These are phyloP conservation scores for Epinotia bilunana DNA, from an alignment of 2,888 invertebrate genomes.

Conservation along the genomic window DNA sequence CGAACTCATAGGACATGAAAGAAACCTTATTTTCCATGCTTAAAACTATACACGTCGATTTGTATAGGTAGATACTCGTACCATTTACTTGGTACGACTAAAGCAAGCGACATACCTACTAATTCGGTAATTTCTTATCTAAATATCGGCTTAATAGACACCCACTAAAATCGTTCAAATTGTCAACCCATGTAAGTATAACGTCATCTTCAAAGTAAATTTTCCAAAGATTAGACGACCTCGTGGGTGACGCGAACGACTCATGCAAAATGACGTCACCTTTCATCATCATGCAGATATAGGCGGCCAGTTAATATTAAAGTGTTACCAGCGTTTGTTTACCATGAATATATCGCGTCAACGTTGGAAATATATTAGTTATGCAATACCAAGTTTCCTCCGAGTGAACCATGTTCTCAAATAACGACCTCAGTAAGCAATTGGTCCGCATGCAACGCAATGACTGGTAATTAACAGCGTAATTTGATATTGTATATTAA, in stretches of 20 bases:
- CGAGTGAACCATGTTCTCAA: conserved; percentile 37
- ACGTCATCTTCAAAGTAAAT: conserved; percentile 60
- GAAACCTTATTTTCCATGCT: not conserved
- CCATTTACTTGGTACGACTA: not conserved
- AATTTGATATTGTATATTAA: conserved; percentile 34
- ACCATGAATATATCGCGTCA: conserved; percentile 35
- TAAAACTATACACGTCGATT: not conserved
- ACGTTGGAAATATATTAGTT: conserved; percentile 42
- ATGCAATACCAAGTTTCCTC: conserved; percentile 37
- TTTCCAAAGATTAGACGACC: conserved; percentile 67
- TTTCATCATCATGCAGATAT: conserved; percentile 45
- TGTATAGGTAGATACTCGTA: not conserved
- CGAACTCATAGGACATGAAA: no score
- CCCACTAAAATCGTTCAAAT: conserved; percentile 26
- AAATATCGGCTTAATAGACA: conserved; percentile 19
- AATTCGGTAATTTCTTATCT: not conserved
- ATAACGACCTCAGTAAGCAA: conserved; percentile 40
- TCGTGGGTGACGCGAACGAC: conserved; percentile 61
- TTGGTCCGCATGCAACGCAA: conserved; percentile 32
- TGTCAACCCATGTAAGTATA: conserved; percentile 45
- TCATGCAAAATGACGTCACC: conserved; percentile 63
- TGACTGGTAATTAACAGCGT: conserved; percentile 23
- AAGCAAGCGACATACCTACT: not conserved
- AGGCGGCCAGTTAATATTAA: conserved; percentile 31
- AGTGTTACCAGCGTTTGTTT: conserved; percentile 19